Evolutionary conservation across 2,888 invertebrate genomes (phyloP), one percentile per base, ranked within the genome.

Genomic region (Schizaphis graminum): DNA sequence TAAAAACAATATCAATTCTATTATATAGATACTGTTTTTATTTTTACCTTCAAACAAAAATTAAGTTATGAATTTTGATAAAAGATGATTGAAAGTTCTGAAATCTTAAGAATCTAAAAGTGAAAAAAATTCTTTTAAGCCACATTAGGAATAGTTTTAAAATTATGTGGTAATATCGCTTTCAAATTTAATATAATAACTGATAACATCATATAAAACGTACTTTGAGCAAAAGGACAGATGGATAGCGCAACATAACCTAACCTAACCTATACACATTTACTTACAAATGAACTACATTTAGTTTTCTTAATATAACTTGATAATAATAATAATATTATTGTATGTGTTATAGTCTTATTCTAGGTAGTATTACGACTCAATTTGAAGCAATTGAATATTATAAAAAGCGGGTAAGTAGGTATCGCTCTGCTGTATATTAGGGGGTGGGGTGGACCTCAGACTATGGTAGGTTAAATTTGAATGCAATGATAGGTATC

Each of bases 171-270:
- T 49, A 87, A n/a, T 49, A 49, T 49, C 16, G 7, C 16, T 87
- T 87, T 87, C 47, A 86, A 47, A 86, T 86, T 86, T 44, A 86
- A 87, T 87, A 49, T 87, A 49, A 87, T n/a, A 87, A 47, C 28
- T 28, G 28, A 53, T 53, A 53, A 53, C 16, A 21, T 21, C n/a
- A 28, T 87, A 49, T 87, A 49, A 35, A 44, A 87, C 86, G n/a
- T 21, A 87, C 49, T 87, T 49, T 11, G 3, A 87, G 8, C 21
- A 21, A 8, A 77, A 21, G 7, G 21, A 7, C 77, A 67, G 67
- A 16, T 5, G 77, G 35, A 2, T 77, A 35, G 2, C 21, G 8
- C 21, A 77, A 41, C 35, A 77, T 77, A 77, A 77, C 16, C n/a
- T n/a, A n/a, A n/a, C n/a, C n/a, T n/a, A n/a, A 35, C 35, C 1